Percentiles rank a stretch among this genome's conserved stretches.
Evolutionary conservation across 35 echinoderm and acorn worm species (phyloP).

Genomic region (Heliocidaris tuberculata): DNA sequence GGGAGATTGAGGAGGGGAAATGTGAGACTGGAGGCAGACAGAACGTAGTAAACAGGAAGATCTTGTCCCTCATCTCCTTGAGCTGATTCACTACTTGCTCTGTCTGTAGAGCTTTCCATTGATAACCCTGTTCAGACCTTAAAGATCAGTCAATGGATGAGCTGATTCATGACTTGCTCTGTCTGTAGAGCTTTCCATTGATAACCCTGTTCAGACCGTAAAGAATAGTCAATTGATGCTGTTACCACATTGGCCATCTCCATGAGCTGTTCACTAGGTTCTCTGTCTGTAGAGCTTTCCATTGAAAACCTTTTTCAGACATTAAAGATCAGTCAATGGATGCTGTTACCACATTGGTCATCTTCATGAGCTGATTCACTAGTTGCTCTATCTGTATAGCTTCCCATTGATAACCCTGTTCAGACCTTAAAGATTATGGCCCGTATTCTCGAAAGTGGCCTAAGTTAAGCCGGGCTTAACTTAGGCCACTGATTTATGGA

Average conservation of each 20-base stretch:
- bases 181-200: neutral
- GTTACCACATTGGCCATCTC: neutral
- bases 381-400: neutral
- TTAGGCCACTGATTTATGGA: no score
- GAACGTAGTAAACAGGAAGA: constrained; percentile 32
- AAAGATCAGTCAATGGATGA: neutral
- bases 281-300: neutral
- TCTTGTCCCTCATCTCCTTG: neutral
- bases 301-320: neutral
- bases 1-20: constrained; percentile 21
- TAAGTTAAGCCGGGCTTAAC: no score
- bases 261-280: neutral
- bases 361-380: neutral
- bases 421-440: no score
- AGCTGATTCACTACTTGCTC: constrained; percentile 16
- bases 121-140: neutral
- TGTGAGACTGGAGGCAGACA: constrained; percentile 21
- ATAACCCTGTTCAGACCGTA: neutral
- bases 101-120: neutral
- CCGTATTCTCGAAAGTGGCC: no score
- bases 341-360: neutral
- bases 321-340: no score
- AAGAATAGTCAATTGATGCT: no score
- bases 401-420: neutral
- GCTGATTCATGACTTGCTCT: neutral